Evolutionary conservation across 2,797 vertebrate genomes (phyloP), one percentile per base, ranked within the genome.

Genomic region (Pipistrellus pipistrellus): DNA sequence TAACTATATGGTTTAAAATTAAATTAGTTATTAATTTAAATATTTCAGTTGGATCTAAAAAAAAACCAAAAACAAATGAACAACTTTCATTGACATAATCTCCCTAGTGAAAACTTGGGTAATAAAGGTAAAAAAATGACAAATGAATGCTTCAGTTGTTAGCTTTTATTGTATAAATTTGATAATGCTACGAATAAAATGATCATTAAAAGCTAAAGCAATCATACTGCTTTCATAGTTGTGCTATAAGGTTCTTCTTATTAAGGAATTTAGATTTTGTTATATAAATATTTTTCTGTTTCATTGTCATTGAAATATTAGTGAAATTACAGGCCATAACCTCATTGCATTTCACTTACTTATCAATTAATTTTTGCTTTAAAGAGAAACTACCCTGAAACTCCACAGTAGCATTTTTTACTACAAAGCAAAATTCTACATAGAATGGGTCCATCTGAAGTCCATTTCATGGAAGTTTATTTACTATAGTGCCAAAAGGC

Each of bases 11-110:
- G 9, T 82, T 68, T 88, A 88, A n/a, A 93, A 57, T 83, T 48
- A 88, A 59, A n/a, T 94, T 97, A 68, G 68, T 96, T 96, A 92
- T 44, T 44, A 85, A 73, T 94, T 96, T 83, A 98, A 96, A 84
- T 96, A 91, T 59, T 93, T 44, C 17, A 95, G 73, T 86, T 41
- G 73, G 64, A 85, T 96, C 59, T 96, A 76, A 51, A 51, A 69
- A 27, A 64, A 82, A 92, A n/a, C 71, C 55, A 82, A 83, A 91
- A 92, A 51, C 38, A 41, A 41, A 7, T 41, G 7, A 41, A 41
- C 17, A 57, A 69, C 25, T 81, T 97, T 97, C 21, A 23, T 73
- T 97, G 80, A 94, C 80, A 92, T 88, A 89, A 82, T 76, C 75
- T 92, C 30, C 80, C 86, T 96, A 93, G 32, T 77, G 35, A 90